phyloP scores from a whole-genome alignment of 2,797 vertebrate genomes.

The Cottoperca gobio region DNA sequence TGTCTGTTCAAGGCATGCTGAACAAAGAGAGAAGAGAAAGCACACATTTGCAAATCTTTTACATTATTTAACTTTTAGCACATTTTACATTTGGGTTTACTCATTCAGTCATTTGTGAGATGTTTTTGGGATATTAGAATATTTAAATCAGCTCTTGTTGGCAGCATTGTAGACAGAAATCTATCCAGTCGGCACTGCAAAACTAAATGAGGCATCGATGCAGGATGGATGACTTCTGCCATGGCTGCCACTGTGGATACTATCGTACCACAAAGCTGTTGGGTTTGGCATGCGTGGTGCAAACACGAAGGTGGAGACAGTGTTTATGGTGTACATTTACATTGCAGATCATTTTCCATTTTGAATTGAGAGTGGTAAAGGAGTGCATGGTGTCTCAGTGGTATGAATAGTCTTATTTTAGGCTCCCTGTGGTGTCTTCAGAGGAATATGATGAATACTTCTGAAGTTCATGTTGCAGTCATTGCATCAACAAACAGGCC shows the following conservation, averaged over 20 bases:
- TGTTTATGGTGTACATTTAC: conserved; percentile 29
- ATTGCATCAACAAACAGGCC: conserved; percentile 55
- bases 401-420: conserved; percentile 65
- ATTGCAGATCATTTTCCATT: conserved; percentile 43
- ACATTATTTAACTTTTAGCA: neutral
- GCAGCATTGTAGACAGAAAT: conserved; percentile 18
- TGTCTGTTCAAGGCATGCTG: neutral
- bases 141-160: conserved; percentile 28
- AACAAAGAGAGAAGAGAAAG: neutral
- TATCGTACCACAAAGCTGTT: conserved; percentile 1
- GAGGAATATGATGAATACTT: conserved; percentile 70
- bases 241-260: conserved; percentile 14
- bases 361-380: conserved; percentile 47
- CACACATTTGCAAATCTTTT: neutral
- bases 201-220: conserved; percentile 45
- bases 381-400: conserved; percentile 41
- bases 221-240: conserved; percentile 21
- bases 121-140: neutral
- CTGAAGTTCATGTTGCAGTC: conserved; percentile 70
- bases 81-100: neutral
- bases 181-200: conserved; percentile 22
- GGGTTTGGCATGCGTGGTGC: conserved; percentile 13
- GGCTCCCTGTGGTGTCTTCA: conserved; percentile 57
- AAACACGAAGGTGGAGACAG: conserved; percentile 27
- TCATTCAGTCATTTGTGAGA: conserved; percentile 5